These are phyloP conservation scores for Phrynosoma platyrhinos DNA, from an alignment of 2,113 vertebrate genomes.

Conservation along the genomic window DNA sequence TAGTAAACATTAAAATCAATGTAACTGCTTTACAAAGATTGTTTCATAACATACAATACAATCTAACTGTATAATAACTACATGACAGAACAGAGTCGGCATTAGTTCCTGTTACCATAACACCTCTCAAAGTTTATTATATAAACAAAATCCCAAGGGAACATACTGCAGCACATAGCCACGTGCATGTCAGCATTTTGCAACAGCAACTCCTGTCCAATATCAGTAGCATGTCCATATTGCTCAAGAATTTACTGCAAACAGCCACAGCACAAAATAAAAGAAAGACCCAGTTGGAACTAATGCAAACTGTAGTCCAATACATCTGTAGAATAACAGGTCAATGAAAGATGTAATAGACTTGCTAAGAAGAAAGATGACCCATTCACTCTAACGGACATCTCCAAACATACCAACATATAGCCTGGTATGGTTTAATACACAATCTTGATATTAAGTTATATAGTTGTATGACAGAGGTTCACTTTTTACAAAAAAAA, in stretches of 20 bases:
- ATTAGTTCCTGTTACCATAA: not conserved
- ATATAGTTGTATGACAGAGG: not conserved
- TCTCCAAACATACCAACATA: no score
- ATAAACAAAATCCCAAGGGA: slow-evolving; percentile 3
- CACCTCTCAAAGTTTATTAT: not conserved
- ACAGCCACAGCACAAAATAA: not conserved
- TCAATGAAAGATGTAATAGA: no score
- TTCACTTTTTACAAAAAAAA: not conserved
- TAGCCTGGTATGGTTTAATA: not conserved
- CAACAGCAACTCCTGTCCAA: not conserved
- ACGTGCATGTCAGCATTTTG: slow-evolving; percentile 5
- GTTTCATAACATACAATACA: slow-evolving; percentile 7
- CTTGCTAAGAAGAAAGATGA: no score
- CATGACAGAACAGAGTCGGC: not conserved
- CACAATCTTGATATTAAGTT: not conserved
- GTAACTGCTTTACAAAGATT: not conserved
- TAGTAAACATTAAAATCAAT: slow-evolving; percentile 1
- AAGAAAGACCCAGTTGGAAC: not conserved
- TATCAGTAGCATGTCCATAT: not conserved
- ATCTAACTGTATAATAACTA: not conserved
- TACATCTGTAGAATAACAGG: no score
- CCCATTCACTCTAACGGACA: no score
- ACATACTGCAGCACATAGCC: not conserved
- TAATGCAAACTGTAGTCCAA: not conserved
- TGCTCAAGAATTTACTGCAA: not conserved